Evolutionary conservation across 2,888 invertebrate genomes (phyloP).

Genomic region (Biston betularia): DNA sequence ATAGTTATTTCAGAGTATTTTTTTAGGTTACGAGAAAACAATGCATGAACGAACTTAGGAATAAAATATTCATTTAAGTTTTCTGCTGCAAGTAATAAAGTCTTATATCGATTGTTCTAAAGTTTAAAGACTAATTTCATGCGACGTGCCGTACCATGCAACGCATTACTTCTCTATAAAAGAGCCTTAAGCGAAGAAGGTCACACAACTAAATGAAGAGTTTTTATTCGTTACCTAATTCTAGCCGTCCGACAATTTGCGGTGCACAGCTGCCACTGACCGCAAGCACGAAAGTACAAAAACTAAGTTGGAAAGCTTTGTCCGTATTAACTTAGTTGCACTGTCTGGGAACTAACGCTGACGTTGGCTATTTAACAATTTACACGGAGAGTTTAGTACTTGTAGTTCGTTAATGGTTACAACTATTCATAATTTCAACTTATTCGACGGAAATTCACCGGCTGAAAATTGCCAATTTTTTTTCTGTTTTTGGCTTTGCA

Average conservation of each 20-base stretch:
- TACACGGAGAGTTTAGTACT: neutral
- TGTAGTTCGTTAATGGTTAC: too few relatives aligned
- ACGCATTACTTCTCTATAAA: too few relatives aligned
- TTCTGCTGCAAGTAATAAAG: conserved; percentile 51
- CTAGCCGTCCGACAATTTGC: conserved; percentile 38
- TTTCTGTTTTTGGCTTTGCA: too few relatives aligned
- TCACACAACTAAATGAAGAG: conserved; percentile 52
- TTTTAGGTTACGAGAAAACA: too few relatives aligned
- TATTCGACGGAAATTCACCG: neutral
- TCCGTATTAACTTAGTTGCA: conserved; percentile 32
- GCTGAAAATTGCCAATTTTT: too few relatives aligned
- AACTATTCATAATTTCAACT: too few relatives aligned
- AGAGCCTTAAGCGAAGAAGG: conserved; percentile 40
- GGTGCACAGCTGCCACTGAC: conserved; percentile 38
- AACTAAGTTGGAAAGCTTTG: conserved; percentile 37
- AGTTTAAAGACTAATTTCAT: conserved; percentile 40
- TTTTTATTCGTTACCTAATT: conserved; percentile 50
- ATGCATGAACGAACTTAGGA: too few relatives aligned
- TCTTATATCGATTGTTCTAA: conserved; percentile 62
- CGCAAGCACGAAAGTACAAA: conserved; percentile 38
- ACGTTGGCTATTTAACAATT: conserved; percentile 28
- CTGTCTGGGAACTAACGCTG: conserved; percentile 32
- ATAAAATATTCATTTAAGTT: conserved; percentile 39
- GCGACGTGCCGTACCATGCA: too few relatives aligned
- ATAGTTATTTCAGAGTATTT: too few relatives aligned